A percentile compares a stretch with the other conserved stretches of the same genome.
These are phyloP conservation scores for Pachycephus smyrnensis DNA, from an alignment of 2,888 invertebrate species.

Conservation along the genomic window DNA sequence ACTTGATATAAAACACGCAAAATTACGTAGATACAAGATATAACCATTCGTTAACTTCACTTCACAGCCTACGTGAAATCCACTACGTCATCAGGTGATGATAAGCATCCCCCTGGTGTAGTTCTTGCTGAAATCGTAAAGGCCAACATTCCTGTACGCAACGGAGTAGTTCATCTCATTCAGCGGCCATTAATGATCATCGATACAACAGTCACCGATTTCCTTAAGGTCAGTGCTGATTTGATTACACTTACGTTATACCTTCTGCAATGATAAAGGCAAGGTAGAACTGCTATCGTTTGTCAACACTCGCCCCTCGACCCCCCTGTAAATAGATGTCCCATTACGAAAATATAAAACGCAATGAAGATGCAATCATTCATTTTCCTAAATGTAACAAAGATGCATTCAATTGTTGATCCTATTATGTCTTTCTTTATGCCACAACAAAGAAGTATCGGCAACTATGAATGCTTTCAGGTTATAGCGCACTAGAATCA, in stretches of 20 bases:
- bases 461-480: conserved; percentile 27
- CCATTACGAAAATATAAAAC: neutral
- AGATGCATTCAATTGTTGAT: neutral
- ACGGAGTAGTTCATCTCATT: conserved; percentile 93
- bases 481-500: conserved; percentile 1
- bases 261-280: neutral
- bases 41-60: neutral
- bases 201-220: conserved; percentile 87
- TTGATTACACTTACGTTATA: neutral
- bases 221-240: conserved; percentile 79
- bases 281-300: neutral
- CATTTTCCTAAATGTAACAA: neutral
- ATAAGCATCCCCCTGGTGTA: conserved; percentile 83
- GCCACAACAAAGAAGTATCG: conserved; percentile 3
- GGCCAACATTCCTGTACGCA: conserved; percentile 91
- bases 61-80: conserved; percentile 84
- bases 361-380: neutral
- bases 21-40: neutral
- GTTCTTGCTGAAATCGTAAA: conserved; percentile 89
- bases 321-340: neutral
- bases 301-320: neutral
- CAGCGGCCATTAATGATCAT: conserved; percentile 92
- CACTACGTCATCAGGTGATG: conserved; percentile 83
- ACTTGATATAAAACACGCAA: neutral
- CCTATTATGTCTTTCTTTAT: neutral